Evolutionary conservation across 2,113 vertebrate genomes (phyloP).

Genomic region (Brienomyrus brachyistius): DNA sequence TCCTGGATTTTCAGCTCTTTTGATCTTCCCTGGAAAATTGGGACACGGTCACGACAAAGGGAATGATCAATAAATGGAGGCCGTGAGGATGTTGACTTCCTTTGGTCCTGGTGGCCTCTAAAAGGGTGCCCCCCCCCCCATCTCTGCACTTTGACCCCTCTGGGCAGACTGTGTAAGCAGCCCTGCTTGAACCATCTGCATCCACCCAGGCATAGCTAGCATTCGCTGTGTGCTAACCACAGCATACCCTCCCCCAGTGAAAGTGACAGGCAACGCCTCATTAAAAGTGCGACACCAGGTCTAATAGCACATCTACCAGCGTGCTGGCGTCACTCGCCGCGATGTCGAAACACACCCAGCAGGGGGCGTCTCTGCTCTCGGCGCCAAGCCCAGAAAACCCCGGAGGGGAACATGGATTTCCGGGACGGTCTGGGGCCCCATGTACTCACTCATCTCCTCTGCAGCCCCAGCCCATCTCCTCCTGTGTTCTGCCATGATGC

Average conservation of each 20-base stretch:
- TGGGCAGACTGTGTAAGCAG: not conserved
- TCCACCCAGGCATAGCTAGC: not conserved
- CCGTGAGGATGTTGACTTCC: not conserved
- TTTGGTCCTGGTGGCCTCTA: not conserved
- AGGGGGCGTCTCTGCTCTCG: not conserved
- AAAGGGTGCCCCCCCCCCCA: not conserved
- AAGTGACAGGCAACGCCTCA: constrained; percentile 47
- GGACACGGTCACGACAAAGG: not conserved
- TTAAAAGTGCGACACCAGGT: constrained; percentile 32
- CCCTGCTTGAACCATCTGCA: not conserved
- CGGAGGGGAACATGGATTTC: not conserved
- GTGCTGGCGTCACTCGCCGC: constrained; percentile 49
- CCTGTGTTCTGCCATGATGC: not conserved
- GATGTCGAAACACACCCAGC: not conserved
- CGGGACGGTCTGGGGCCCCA: not conserved
- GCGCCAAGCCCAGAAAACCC: not conserved
- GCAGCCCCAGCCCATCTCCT: not conserved
- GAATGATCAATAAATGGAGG: not conserved
- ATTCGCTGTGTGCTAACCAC: not conserved
- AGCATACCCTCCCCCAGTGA: not conserved
- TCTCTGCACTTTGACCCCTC: not conserved
- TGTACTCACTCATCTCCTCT: constrained; percentile 11
- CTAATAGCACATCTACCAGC: constrained; percentile 43
- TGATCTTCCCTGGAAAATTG: constrained; percentile 9
- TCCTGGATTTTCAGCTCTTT: constrained; percentile 9